Conservation (phyloP, 2,888 invertebrate genomes). For the Melipona beecheii region DNA sequence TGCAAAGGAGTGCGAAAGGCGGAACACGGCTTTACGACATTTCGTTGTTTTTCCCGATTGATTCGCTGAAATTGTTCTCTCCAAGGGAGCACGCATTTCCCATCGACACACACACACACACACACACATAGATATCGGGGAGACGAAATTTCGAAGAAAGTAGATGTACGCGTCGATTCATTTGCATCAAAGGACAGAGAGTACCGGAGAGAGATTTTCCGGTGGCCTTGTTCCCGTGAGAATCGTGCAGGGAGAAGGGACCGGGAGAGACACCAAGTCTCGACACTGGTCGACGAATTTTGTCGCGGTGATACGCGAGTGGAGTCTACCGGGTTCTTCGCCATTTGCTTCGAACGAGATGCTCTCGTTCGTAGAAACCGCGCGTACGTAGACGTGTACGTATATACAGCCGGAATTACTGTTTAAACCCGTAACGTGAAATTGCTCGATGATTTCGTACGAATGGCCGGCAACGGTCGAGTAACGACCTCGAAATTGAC, state of each 20-base stretch:
- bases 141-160: background rate
- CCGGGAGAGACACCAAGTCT: background rate
- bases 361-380: background rate
- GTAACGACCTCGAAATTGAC: conserved; percentile 50
- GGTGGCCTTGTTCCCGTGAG: background rate
- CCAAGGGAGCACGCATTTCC: background rate
- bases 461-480: conserved; percentile 1
- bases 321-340: background rate
- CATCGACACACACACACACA: background rate
- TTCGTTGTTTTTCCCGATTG: conserved; percentile 1
- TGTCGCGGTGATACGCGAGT: background rate
- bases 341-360: background rate
- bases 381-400: background rate
- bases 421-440: background rate
- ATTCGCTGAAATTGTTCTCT: conserved; percentile 6
- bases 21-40: conserved; percentile 13
- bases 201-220: background rate
- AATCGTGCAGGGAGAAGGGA: background rate
- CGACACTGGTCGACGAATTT: background rate
- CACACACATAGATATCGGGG: background rate
- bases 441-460: conserved; percentile 13
- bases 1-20: conserved; percentile 14
- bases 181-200: background rate
- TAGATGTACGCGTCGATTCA: background rate
- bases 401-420: background rate